Evolutionary conservation across 2,888 invertebrate genomes (phyloP), one percentile per base, ranked within the genome.

Genomic region (Galerucella pusilla): DNA sequence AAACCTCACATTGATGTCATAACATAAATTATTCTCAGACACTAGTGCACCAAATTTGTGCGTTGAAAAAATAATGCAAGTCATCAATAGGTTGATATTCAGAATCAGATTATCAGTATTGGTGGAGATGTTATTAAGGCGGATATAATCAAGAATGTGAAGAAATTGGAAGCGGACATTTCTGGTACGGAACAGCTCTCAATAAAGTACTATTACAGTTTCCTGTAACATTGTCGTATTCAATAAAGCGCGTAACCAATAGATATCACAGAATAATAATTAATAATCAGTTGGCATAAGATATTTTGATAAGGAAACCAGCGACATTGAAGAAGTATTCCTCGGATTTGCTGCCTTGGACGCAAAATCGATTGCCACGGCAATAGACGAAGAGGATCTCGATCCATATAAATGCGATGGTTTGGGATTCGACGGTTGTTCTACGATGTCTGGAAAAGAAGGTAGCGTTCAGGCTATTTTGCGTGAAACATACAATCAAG

Each of bases 81-180:
- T 59, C 84, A 85, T 75, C 76, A 70, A 70, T 84, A 83, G 52
- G 79, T 74, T 73, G 71, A 74, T 74, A 83, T 85, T 67, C 84
- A 85, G 84, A 86, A 85, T 80, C 81, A 85, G 79, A 78, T 77
- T 63, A 80, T 78, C 11, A 49, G 11, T 14, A 65, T 67, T 25
- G 78, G 76, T 78, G 74, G 78, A 67, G 75, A 78, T 74, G 75
- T 80, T 68, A 59, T 75, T 71, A 75, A 78, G 76, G 80, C 78
- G 66, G 74, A 81, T 35, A 81, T 84, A 76, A 80, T 84, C 46
- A 68, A 75, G 76, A 45, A 67, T 20, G 63, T 75, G n/a, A 67
- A 75, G n/a, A 46, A 75, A 70, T 77, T 80, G 63, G 71, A 68
- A 46, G 66, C 64, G 49, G 54, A 75, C 11, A 64, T 3, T 5